Evolutionary conservation across 2,888 invertebrate species (phyloP), one percentile per base, ranked within the genome.

Genomic region (Epirrita christyi): DNA sequence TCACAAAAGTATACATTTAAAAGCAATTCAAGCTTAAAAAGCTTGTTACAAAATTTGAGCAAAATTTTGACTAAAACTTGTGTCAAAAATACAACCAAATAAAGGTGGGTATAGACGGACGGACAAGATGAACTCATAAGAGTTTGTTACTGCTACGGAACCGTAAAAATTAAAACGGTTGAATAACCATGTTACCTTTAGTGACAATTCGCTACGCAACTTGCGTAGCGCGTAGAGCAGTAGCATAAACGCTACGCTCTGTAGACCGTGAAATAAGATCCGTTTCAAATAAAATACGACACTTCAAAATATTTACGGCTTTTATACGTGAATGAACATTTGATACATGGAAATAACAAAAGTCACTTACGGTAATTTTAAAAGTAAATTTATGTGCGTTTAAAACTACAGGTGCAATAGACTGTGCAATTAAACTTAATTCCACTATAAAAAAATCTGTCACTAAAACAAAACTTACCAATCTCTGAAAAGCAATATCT

Each of bases 221-320:
- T 47, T 45, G 28, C 55, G 64, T 67, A 71, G 71, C 70, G 48
- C 66, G 70, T 72, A 72, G 66, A 21, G 11, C 64, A 71, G 75
- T 73, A 71, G 72, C 68, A 62, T 4, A 21, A 63, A 65, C 50
- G 72, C 74, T 81, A 77, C 78, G 78, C 68, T 64, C 49, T 73
- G 75, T 78, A 73, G 76, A 70, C 68, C 70, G 57, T 70, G 66
- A 71, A 73, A 73, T 70, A 57, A 28, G 11, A 42, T 7, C 32
- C 32, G 32, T 7, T 32, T 21, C 21, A 4, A 21, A 21, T 21
- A 21, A 21, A 21, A 21, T 3, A 21, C 21, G 21, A 21, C 21
- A 21, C 21, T 21, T 21, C 21, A 21, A 21, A 21, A 21, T 21
- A 21, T 21, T 21, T 21, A 21, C 4, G 21, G 21, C 21, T 21